Conservation (phyloP, 2,113 vertebrate species). For the Conger conger region DNA sequence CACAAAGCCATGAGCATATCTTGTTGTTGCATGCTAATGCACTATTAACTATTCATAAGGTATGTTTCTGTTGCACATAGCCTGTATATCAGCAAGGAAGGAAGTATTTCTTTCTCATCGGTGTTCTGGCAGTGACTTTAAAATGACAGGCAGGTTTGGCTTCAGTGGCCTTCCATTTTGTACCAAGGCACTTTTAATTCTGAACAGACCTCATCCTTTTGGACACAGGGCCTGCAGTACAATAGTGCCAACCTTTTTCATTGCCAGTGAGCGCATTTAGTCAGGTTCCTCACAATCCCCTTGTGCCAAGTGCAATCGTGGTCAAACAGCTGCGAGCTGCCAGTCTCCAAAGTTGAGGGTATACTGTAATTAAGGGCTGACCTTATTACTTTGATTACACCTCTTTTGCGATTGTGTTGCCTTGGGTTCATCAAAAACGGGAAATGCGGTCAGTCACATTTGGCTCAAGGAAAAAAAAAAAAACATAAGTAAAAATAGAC, state of each 20-base stretch:
- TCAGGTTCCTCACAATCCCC: neutral
- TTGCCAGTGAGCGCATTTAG: neutral
- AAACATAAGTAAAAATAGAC: neutral
- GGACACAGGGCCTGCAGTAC: neutral
- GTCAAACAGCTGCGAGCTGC: neutral
- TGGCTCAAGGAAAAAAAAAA: too few relatives aligned
- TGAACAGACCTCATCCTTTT: neutral
- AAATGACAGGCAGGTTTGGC: neutral
- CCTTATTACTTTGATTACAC: constrained; percentile 20
- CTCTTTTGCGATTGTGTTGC: constrained; percentile 12
- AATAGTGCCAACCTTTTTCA: neutral
- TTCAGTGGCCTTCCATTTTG: neutral
- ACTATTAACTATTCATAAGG: neutral
- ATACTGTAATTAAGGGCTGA: neutral
- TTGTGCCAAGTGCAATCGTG: neutral
- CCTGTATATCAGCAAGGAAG: neutral
- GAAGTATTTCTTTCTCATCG: neutral
- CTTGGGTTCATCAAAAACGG: neutral
- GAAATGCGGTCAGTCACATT: neutral
- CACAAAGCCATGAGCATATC: neutral
- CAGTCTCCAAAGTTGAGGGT: neutral
- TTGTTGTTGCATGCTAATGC: too few relatives aligned
- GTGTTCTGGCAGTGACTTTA: neutral
- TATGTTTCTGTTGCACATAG: neutral
- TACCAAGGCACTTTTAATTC: neutral